Conservation (phyloP, 2,797 vertebrate genomes). For the Melanogrammus aeglefinus region DNA sequence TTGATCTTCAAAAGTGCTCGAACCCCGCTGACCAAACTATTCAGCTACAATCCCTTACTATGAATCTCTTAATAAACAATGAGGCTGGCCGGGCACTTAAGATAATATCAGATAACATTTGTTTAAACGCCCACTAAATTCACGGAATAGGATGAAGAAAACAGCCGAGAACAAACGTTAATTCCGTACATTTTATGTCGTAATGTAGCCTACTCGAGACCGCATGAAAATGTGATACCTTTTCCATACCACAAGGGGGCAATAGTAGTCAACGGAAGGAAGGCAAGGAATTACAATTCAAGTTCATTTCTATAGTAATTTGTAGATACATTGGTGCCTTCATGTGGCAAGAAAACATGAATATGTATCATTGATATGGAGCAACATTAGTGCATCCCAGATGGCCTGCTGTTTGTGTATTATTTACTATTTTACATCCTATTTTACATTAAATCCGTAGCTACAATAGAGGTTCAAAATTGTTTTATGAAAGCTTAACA, state of each 20-base stretch:
- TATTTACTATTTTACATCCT: not conserved
- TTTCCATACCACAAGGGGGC: slow-evolving; percentile 53
- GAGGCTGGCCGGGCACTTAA: too few relatives aligned
- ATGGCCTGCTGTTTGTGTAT: not conserved
- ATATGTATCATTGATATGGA: not conserved
- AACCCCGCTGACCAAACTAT: too few relatives aligned
- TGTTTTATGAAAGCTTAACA: not conserved
- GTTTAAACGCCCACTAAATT: too few relatives aligned
- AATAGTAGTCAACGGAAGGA: slow-evolving; percentile 9
- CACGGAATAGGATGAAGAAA: too few relatives aligned
- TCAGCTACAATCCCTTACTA: too few relatives aligned
- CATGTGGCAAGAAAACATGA: not conserved
- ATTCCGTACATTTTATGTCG: too few relatives aligned
- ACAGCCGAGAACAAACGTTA: too few relatives aligned
- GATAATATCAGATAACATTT: too few relatives aligned
- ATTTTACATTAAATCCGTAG: not conserved
- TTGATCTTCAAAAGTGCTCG: too few relatives aligned
- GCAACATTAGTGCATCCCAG: not conserved
- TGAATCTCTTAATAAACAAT: too few relatives aligned
- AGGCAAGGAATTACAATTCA: not conserved
- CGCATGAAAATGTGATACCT: slow-evolving; percentile 35
- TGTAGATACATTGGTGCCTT: not conserved
- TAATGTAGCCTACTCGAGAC: slow-evolving; percentile 10
- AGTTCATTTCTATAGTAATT: not conserved
- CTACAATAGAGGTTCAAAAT: not conserved